A percentile compares a stretch with the other conserved stretches of the same genome.
These are phyloP conservation scores for Aleiodes testaceus DNA, from an alignment of 2,888 invertebrate species.

Conservation along the genomic window DNA sequence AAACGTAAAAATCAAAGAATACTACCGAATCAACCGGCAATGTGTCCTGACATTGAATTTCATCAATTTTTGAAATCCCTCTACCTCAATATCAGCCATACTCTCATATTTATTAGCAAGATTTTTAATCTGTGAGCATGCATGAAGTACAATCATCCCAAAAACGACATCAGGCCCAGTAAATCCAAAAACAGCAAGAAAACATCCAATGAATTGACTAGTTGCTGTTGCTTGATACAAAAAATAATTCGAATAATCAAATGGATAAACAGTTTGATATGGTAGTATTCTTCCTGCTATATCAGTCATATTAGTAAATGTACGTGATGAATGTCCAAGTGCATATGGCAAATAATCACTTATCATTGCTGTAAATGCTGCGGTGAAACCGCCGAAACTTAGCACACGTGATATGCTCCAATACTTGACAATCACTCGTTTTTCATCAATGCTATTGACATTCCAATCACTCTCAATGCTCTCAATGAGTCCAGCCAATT, in stretches of 20 bases:
- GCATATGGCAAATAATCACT: constrained; percentile 27
- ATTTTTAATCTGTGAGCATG: constrained; percentile 41
- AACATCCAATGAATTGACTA: constrained; percentile 30
- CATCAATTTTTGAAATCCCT: constrained; percentile 19
- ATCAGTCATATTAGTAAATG: constrained; percentile 38
- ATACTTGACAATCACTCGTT: constrained; percentile 38
- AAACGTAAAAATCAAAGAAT: background rate
- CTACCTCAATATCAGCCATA: background rate
- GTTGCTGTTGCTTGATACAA: constrained; percentile 33
- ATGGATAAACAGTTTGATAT: constrained; percentile 32
- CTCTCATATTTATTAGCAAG: constrained; percentile 13
- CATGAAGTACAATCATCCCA: constrained; percentile 38
- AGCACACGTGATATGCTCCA: constrained; percentile 17
- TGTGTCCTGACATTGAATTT: constrained; percentile 24
- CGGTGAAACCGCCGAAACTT: constrained; percentile 26
- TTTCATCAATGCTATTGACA: constrained; percentile 16
- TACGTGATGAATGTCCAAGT: constrained; percentile 34
- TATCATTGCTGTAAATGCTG: background rate
- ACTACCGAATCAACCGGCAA: constrained; percentile 40
- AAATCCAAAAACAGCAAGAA: constrained; percentile 33
- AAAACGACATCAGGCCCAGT: constrained; percentile 31
- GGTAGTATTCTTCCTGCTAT: constrained; percentile 21
- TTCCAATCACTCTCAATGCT: constrained; percentile 37
- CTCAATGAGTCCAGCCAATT: constrained; percentile 14
- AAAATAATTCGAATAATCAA: constrained; percentile 27